phyloP scores from a whole-genome alignment of 2,113 vertebrate genomes.

The Turdus rufiventris region DNA sequence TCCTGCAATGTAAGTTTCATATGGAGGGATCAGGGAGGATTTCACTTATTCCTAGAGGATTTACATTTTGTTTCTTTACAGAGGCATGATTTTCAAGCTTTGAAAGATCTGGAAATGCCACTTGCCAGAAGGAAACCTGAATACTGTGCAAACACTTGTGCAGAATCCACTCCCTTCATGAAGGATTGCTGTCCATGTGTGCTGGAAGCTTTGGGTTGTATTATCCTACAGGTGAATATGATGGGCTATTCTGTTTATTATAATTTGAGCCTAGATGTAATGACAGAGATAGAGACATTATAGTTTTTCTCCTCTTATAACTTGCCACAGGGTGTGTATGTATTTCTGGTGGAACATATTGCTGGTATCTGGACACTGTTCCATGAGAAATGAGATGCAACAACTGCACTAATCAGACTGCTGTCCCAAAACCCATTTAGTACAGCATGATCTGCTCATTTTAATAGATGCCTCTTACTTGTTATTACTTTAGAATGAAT shows the following conservation, averaged over 20 bases:
- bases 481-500: slow-evolving; percentile 5
- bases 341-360: not conserved
- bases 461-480: not conserved
- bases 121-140: not conserved
- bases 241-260: not conserved
- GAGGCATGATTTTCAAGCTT: not conserved
- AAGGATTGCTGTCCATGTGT: not conserved
- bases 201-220: not conserved
- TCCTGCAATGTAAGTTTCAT: not conserved
- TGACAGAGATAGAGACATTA: not conserved
- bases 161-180: not conserved
- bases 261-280: not conserved
- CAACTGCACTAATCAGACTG: not conserved
- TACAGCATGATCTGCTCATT: not conserved
- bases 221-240: not conserved
- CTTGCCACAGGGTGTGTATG: accelerated
- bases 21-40: not conserved
- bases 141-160: not conserved
- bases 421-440: not conserved
- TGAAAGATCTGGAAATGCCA: not conserved
- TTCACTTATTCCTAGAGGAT: not conserved
- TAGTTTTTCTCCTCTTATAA: not conserved
- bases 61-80: not conserved
- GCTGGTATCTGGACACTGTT: not conserved
- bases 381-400: not conserved